Evolutionary conservation across 35 echinoderm and acorn worm species (phyloP), one percentile per base, ranked within the genome.

Genomic region (Heliocidaris tuberculata): DNA sequence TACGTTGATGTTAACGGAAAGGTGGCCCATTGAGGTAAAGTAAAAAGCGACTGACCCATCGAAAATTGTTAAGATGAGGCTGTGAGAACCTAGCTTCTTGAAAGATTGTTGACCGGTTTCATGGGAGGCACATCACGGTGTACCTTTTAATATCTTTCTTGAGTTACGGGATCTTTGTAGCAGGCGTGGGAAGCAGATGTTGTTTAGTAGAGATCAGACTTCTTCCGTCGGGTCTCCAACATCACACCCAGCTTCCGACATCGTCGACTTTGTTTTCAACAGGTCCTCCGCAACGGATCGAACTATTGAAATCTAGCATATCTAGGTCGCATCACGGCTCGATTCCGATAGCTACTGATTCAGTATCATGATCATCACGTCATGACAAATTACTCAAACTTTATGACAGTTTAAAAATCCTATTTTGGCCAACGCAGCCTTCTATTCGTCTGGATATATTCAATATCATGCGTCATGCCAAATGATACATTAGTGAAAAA

Each of bases 191-290:
- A 78, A 78, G 65, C 65, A 78, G 65, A 78, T 78, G 65, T 78
- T 78, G 65, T 78, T 78, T 78, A 78, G 65, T 24, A 78, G 65
- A 78, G 65, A 78, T 78, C 65, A 78, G 65, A 78, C 65, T 78
- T 78, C 65, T 78, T 78, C 65, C 65, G 65, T 78, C 65, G 7
- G 65, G 65, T 78, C 65, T 78, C 27, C 65, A 17, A 6, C 65
- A 78, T 78, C 65, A 78, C 65, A 19, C 65, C 17, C 65, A 78
- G 21, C 65, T 78, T 78, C 65, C 65, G 65, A 78, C 65, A 78
- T 78, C 7, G 27, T n/a, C 65, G 65, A n/a, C 65, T 78, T 78
- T 19, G 65, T 78, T 78, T 78, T 78, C 65, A 78, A 78, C 65
- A 21, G 65, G 65, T 78, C 21, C 65, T 78, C 65, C 19, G 21